phyloP scores from a whole-genome alignment of 2,113 vertebrate genomes.

The Ondatra zibethicus region DNA sequence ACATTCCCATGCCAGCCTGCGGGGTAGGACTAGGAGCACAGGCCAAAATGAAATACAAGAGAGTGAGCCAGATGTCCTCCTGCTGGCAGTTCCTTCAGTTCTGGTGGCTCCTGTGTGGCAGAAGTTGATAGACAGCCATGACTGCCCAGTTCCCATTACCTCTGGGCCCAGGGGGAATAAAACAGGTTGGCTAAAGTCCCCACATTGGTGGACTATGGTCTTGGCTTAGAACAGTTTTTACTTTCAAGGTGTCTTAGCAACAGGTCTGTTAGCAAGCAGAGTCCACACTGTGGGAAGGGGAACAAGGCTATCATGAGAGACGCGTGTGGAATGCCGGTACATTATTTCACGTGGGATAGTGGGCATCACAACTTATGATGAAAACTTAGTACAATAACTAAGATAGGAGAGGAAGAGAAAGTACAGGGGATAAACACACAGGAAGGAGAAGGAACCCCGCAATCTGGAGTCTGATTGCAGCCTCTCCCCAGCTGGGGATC shows the following conservation, averaged over 20 bases:
- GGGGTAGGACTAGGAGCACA: not conserved
- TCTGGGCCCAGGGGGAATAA: too few relatives aligned
- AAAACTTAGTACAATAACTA: not conserved
- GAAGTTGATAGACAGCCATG: not conserved
- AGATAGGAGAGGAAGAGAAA: not conserved
- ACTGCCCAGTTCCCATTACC: not conserved
- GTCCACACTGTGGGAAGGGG: not conserved
- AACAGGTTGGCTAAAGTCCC: too few relatives aligned
- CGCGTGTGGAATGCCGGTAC: too few relatives aligned
- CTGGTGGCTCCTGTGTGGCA: not conserved
- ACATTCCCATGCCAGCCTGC: not conserved
- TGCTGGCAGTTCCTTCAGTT: not conserved
- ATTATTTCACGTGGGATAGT: not conserved
- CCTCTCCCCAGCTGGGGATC: not conserved
- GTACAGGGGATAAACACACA: not conserved
- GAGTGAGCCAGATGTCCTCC: not conserved
- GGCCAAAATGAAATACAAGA: not conserved
- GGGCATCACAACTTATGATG: not conserved
- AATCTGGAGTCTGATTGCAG: not conserved
- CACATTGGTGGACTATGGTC: not conserved
- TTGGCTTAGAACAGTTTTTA: not conserved
- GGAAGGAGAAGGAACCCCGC: not conserved
- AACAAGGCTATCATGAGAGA: not conserved
- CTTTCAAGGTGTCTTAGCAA: not conserved
- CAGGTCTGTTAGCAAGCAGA: not conserved